Evolutionary conservation across 1,140 invertebrate genomes (phyloP), one percentile per base, ranked within the genome.

Genomic region (Marisa cornuarietis): DNA sequence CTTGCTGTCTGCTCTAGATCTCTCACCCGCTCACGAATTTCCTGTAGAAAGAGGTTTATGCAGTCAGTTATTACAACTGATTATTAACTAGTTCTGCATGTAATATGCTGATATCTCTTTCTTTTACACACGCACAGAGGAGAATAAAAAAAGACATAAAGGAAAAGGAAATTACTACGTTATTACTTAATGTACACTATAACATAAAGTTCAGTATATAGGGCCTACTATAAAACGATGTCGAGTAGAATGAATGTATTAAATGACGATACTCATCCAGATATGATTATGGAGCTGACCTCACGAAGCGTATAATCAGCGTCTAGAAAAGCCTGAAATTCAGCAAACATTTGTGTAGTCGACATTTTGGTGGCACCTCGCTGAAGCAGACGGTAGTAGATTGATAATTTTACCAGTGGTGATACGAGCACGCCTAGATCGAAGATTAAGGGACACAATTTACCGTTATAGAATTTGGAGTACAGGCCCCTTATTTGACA

Each of bases 1-100:
- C 95, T 92, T 1, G 93, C 90, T 78, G 91, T 90, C 83, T 94
- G 94, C 85, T 96, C 95, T 81, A 95, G 92, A 83, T 95, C 93
- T 81, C 93, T 93, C 1, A 95, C 93, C 77, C 93, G 92, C 52
- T 90, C 86, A 71, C 94, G 92, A 78, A 96, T 95, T 90, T 94
- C 93, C 94, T 95, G 89, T 86, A 90, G 84, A 74, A 77, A 68
- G 52, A 72, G 62, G 24, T 49, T n/a, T 22, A 71, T 62, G 62
- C 49, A 80, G 69, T 62, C 42, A 26, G 22, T 24, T 51, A 1
- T 54, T 76, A 69, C 62, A 72, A 6, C 63, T 65, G n/a, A 65
- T 26, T 10, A 65, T 66, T 51, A 49, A 22, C 18, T 62, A 52
- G 8, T 26, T 22, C 16, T 52, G 20, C 14, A 58, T 22, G 26